Conservation (phyloP, 2,113 vertebrate genomes). For the Etia nguti region DNA sequence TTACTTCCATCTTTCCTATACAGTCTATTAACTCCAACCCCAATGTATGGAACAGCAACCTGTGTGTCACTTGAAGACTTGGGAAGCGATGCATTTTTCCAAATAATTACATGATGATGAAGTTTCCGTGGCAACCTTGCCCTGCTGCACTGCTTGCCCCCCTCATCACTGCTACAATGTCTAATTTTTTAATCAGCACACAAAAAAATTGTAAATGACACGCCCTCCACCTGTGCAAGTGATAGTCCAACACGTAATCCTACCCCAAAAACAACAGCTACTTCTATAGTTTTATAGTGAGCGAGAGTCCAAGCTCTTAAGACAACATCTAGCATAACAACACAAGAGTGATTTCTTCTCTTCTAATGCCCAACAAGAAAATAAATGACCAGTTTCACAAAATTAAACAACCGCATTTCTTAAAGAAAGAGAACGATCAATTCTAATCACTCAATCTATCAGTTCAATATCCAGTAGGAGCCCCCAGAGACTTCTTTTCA, state of each 20-base stretch:
- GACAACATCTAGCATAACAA: neutral
- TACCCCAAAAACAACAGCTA: neutral
- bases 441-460: neutral
- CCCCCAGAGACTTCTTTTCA: neutral
- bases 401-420: neutral
- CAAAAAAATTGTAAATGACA: neutral
- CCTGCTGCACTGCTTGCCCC: neutral
- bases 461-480: neutral
- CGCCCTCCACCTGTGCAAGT: neutral
- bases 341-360: neutral
- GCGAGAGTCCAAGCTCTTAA: neutral
- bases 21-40: neutral
- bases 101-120: neutral
- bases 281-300: neutral
- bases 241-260: neutral
- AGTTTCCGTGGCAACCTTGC: neutral
- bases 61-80: neutral
- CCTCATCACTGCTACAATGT: neutral
- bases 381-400: neutral
- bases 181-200: neutral
- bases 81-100: neutral
- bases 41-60: neutral
- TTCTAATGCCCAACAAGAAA: neutral
- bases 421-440: neutral
- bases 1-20: neutral